Conservation (phyloP, 2,113 vertebrate genomes). For the Rutilus rutilus region DNA sequence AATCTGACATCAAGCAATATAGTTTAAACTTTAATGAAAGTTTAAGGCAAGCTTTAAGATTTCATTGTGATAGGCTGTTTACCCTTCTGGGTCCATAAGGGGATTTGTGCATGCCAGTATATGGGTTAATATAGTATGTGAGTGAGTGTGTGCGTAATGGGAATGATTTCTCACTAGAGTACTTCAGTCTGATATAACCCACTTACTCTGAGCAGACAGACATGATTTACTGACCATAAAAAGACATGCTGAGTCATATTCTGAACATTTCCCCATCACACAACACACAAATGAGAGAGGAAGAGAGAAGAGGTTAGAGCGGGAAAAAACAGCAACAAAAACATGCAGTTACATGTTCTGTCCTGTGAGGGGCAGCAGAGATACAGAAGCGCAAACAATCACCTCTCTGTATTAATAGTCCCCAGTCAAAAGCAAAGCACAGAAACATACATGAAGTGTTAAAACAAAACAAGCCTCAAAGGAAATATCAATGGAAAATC, state of each 20-base stretch:
- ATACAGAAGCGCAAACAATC: constrained; percentile 63
- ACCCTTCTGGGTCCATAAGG: not conserved
- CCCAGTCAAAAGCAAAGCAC: constrained; percentile 10
- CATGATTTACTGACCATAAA: constrained; percentile 37
- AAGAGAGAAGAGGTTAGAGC: not conserved
- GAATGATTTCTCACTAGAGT: constrained; percentile 12
- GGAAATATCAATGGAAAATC: constrained; percentile 1
- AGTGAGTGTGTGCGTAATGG: not conserved
- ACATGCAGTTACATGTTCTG: constrained; percentile 57
- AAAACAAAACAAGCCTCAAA: constrained; percentile 11
- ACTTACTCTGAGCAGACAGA: constrained; percentile 6
- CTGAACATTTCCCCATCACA: not conserved
- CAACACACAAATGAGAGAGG: not conserved
- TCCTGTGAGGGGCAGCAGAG: constrained; percentile 77
- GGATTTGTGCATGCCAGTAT: not conserved
- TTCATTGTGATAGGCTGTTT: not conserved
- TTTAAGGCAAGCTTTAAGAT: not conserved
- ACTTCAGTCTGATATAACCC: constrained; percentile 33
- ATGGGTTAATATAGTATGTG: not conserved
- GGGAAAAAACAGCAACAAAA: not conserved
- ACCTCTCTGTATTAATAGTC: constrained; percentile 39
- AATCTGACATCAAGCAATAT: not conserved
- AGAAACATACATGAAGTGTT: constrained; percentile 56
- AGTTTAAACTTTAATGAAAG: not conserved
- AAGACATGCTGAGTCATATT: constrained; percentile 24